Evolutionary conservation across 2,797 vertebrate genomes (phyloP).

Genomic region (Liparis tanakae): DNA sequence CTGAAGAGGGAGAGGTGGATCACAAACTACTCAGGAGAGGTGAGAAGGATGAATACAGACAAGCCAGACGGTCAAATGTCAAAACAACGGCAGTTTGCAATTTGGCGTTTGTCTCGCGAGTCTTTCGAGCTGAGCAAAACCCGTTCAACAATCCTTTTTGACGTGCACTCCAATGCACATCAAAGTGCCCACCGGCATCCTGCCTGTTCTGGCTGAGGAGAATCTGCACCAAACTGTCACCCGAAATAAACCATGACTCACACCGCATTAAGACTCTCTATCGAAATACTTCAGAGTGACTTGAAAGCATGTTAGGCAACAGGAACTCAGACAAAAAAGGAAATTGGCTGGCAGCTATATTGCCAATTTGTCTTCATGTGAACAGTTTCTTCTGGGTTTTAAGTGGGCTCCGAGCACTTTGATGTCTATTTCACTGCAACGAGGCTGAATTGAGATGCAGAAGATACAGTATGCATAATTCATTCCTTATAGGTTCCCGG

Average conservation of each 20-base stretch:
- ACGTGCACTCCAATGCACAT: constrained; percentile 35
- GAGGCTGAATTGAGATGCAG: not conserved
- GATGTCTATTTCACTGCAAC: constrained; percentile 22
- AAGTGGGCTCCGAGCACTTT: constrained; percentile 2
- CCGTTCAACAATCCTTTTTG: constrained; percentile 22
- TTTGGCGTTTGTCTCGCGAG: not conserved
- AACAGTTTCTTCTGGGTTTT: constrained; percentile 2
- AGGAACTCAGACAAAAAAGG: constrained; percentile 29
- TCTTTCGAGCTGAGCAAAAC: constrained; percentile 17
- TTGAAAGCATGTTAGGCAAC: constrained; percentile 33
- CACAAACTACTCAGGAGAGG: constrained; percentile 13
- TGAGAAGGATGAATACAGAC: not conserved
- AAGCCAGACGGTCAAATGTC: not conserved
- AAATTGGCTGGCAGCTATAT: constrained; percentile 3
- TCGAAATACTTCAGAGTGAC: constrained; percentile 24
- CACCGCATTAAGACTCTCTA: constrained; percentile 16
- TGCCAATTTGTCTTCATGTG: not conserved
- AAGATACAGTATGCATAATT: constrained; percentile 11
- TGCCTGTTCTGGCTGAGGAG: constrained; percentile 8
- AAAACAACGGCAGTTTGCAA: not conserved
- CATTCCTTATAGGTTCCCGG: not conserved
- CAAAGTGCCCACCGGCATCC: constrained; percentile 31
- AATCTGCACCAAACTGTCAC: constrained; percentile 15
- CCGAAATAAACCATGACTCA: constrained; percentile 42
- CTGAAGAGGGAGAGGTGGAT: constrained; percentile 36